phyloP scores from a whole-genome alignment of 2,888 invertebrate species.

The Hartigia nigra region DNA sequence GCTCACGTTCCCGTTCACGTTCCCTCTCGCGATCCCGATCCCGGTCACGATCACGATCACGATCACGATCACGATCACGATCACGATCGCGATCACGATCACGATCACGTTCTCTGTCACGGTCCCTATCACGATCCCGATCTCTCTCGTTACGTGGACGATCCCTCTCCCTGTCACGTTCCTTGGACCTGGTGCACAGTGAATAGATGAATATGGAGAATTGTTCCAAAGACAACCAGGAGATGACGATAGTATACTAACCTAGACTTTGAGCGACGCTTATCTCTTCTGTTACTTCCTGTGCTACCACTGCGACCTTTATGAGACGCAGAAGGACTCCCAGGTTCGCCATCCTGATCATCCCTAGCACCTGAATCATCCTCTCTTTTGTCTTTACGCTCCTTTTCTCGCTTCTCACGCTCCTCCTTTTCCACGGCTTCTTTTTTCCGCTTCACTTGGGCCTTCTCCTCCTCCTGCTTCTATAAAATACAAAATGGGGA shows the following conservation, averaged over 20 bases:
- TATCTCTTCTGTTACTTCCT: constrained; percentile 60
- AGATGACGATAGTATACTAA: constrained; percentile 34
- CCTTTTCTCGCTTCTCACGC: constrained; percentile 67
- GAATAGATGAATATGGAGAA: not conserved
- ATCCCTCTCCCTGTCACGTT: constrained; percentile 57
- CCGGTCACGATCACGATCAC: constrained; percentile 65
- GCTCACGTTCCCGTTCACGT: constrained; percentile 71
- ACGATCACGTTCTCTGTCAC: constrained; percentile 60
- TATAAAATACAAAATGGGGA: constrained; percentile 67
- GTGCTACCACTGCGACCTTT: constrained; percentile 57
- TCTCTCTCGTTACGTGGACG: constrained; percentile 37
- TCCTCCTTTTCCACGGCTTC: constrained; percentile 76
- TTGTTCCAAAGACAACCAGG: not conserved
- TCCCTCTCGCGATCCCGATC: constrained; percentile 75
- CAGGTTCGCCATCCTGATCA: constrained; percentile 56
- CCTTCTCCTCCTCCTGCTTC: constrained; percentile 82
- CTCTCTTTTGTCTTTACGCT: constrained; percentile 63
- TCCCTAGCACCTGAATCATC: constrained; percentile 65
- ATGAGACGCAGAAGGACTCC: constrained; percentile 55
- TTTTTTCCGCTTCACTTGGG: constrained; percentile 74
- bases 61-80: constrained; percentile 63
- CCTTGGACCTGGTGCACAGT: constrained; percentile 46
- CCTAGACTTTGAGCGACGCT: constrained; percentile 68
- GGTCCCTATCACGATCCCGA: constrained; percentile 62
- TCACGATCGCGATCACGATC: constrained; percentile 50